Evolutionary conservation across 2,113 vertebrate species (phyloP).

Genomic region (Deroptyus accipitrinus): DNA sequence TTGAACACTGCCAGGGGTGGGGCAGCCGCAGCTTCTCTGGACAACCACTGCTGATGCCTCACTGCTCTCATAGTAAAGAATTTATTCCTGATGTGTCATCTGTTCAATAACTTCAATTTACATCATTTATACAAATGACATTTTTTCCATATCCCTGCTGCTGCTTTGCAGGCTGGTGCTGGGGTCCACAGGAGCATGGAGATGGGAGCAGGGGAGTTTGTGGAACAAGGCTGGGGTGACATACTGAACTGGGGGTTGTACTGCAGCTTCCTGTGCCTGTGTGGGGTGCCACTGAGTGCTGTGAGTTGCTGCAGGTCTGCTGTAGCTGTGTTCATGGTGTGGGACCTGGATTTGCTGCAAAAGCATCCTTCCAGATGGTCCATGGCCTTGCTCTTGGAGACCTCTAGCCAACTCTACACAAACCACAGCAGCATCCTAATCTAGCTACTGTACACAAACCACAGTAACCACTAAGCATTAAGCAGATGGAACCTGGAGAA

Average conservation of each 20-base stretch:
- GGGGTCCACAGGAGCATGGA: accelerated
- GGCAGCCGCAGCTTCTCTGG: background rate
- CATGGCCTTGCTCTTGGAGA: background rate
- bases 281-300: background rate
- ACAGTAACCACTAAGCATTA: background rate
- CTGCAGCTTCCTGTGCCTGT: background rate
- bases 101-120: background rate
- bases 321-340: background rate
- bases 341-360: background rate
- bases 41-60: background rate
- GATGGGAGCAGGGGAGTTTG: background rate
- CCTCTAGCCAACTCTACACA: background rate
- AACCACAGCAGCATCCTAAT: background rate
- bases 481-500: background rate
- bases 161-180: background rate
- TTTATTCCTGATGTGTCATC: background rate
- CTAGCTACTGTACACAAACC: background rate
- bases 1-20: background rate
- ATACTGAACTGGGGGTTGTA: background rate
- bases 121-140: background rate
- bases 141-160: background rate
- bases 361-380: background rate
- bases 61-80: background rate
- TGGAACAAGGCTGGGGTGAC: background rate
- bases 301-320: background rate